Evolutionary conservation across 2,113 vertebrate species (phyloP).

Genomic region (Porphyrio hochstetteri): DNA sequence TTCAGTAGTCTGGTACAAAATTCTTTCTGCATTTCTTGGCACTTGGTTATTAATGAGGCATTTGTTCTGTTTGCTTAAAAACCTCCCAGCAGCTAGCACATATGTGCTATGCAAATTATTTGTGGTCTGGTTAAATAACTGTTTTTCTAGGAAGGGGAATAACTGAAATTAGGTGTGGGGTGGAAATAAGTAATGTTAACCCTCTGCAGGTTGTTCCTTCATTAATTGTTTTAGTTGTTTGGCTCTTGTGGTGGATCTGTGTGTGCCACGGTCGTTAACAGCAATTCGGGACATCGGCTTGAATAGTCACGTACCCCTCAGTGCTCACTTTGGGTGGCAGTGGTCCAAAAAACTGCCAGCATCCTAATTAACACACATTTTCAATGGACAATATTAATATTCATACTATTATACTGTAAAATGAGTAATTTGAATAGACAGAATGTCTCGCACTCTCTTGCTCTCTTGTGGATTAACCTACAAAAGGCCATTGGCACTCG

Average conservation of each 20-base stretch:
- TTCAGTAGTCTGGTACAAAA: neutral
- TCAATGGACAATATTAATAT: slow-evolving; percentile 61
- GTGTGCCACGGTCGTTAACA: rapidly evolving
- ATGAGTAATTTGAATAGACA: slow-evolving; percentile 49
- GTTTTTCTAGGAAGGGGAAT: slow-evolving; percentile 23
- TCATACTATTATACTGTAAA: slow-evolving; percentile 41
- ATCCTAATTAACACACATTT: slow-evolving; percentile 61
- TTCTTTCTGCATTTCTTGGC: slow-evolving; percentile 43
- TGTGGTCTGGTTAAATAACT: slow-evolving; percentile 43
- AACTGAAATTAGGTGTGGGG: slow-evolving; percentile 25
- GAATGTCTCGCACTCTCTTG: slow-evolving; percentile 42
- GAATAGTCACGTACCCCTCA: neutral
- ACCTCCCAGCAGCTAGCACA: slow-evolving; percentile 24
- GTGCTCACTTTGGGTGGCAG: slow-evolving; percentile 31
- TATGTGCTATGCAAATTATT: slow-evolving; percentile 32
- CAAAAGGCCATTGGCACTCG: slow-evolving; percentile 45
- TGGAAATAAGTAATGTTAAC: slow-evolving; percentile 29
- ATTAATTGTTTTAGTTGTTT: slow-evolving; percentile 2
- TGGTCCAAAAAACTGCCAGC: slow-evolving; percentile 49
- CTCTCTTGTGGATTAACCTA: slow-evolving; percentile 53
- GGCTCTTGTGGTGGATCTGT: neutral
- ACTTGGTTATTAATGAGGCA: slow-evolving; percentile 48
- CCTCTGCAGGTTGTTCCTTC: neutral
- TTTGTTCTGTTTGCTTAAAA: slow-evolving; percentile 48
- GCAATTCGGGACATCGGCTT: neutral